Conservation (phyloP, 1,140 invertebrate species). For the Polypedilum vanderplanki region DNA sequence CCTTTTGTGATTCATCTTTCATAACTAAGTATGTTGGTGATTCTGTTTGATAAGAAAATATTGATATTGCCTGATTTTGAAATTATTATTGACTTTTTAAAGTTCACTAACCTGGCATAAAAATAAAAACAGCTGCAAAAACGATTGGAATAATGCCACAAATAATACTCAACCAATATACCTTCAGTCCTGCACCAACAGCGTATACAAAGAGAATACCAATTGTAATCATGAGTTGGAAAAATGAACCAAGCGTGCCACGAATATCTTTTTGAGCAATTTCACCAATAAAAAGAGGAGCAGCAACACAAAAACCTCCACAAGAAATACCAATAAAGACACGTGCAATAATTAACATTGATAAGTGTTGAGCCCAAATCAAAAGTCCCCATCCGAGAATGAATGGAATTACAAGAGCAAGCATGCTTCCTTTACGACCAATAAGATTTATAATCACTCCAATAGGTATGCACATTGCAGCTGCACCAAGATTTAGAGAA, state of each 20-base stretch:
- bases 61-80: not conserved
- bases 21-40: constrained; percentile 44
- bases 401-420: constrained; percentile 63
- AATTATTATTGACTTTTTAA: constrained; percentile 43
- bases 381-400: constrained; percentile 67
- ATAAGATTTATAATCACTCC: constrained; percentile 65
- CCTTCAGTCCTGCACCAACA: constrained; percentile 53
- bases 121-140: constrained; percentile 59
- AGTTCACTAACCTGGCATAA: constrained; percentile 66
- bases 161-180: constrained; percentile 56
- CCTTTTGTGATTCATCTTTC: constrained; percentile 55
- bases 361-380: constrained; percentile 57
- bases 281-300: constrained; percentile 75
- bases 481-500: constrained; percentile 62
- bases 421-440: constrained; percentile 67
- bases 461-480: constrained; percentile 61
- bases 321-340: constrained; percentile 65
- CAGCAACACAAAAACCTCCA: constrained; percentile 68
- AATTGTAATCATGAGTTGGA: constrained; percentile 66
- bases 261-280: constrained; percentile 70
- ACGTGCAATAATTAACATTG: constrained; percentile 63
- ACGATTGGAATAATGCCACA: constrained; percentile 60
- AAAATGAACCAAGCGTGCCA: constrained; percentile 69
- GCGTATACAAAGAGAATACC: constrained; percentile 66
- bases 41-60: not conserved